Evolutionary conservation across 1,140 invertebrate genomes (phyloP).

Genomic region (Tribolium castaneum): DNA sequence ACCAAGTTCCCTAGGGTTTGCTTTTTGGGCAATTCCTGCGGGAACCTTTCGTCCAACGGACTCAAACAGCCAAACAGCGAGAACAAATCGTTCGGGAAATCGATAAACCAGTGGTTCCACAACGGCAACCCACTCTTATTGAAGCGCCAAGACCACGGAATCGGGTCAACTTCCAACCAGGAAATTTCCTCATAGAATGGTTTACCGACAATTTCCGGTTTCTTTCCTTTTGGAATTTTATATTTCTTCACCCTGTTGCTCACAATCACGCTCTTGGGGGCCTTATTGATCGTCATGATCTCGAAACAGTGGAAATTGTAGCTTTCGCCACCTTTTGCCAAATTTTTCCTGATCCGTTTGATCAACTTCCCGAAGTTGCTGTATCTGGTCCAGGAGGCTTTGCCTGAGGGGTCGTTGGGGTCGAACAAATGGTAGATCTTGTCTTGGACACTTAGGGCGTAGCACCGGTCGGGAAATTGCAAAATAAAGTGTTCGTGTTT

Average conservation of each 20-base stretch:
- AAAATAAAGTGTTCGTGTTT: slow-evolving; percentile 69
- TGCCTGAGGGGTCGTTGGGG: slow-evolving; percentile 62
- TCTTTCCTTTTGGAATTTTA: slow-evolving; percentile 55
- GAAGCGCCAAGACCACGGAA: slow-evolving; percentile 59
- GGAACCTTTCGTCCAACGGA: slow-evolving; percentile 63
- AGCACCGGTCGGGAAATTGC: slow-evolving; percentile 66
- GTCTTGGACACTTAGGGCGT: slow-evolving; percentile 65
- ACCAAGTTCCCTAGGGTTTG: slow-evolving; percentile 70
- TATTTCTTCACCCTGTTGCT: slow-evolving; percentile 63
- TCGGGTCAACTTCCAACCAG: slow-evolving; percentile 59
- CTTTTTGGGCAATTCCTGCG: slow-evolving; percentile 64
- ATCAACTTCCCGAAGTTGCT: slow-evolving; percentile 49
- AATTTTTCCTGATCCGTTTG: slow-evolving; percentile 37
- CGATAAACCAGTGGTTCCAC: slow-evolving; percentile 72
- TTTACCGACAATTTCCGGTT: slow-evolving; percentile 46
- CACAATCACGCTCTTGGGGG: slow-evolving; percentile 64
- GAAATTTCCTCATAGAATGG: slow-evolving; percentile 58
- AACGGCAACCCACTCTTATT: slow-evolving; percentile 40
- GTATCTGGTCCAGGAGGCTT: slow-evolving; percentile 56
- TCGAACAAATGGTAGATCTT: slow-evolving; percentile 71
- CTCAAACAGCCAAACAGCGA: slow-evolving; percentile 71
- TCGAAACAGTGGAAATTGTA: slow-evolving; percentile 67
- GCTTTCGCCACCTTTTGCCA: slow-evolving; percentile 46
- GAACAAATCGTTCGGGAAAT: slow-evolving; percentile 71
- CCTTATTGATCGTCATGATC: slow-evolving; percentile 66